These are phyloP conservation scores for Salminus brasiliensis DNA, from an alignment of 2,113 vertebrate genomes.

Conservation along the genomic window DNA sequence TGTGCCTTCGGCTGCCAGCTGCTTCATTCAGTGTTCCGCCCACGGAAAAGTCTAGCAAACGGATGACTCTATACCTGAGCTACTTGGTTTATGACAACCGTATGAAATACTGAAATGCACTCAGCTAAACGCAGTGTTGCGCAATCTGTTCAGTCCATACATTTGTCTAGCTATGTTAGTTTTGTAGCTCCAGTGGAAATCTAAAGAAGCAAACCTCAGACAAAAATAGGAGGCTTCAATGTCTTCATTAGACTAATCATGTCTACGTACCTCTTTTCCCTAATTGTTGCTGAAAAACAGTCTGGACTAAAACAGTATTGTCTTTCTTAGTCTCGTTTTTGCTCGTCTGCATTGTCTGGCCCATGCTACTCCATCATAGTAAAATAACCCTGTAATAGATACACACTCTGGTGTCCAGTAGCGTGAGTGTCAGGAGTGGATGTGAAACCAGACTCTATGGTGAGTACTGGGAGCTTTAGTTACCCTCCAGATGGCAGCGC, in stretches of 20 bases:
- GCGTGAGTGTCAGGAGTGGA: neutral
- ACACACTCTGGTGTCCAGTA: constrained; percentile 32
- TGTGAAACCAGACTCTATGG: constrained; percentile 24
- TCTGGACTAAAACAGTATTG: neutral
- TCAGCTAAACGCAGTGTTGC: too few relatives aligned
- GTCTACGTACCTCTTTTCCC: too few relatives aligned
- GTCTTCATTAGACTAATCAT: too few relatives aligned
- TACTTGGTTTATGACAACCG: too few relatives aligned
- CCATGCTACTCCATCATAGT: constrained; percentile 1
- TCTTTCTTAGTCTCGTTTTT: neutral
- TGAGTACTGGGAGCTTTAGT: constrained; percentile 4
- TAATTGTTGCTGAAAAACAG: too few relatives aligned
- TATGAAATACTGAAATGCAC: too few relatives aligned
- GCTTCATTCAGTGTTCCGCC: neutral
- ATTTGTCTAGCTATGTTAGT: too few relatives aligned
- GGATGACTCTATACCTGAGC: constrained; percentile 2
- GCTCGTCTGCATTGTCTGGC: neutral
- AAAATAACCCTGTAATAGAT: constrained; percentile 38
- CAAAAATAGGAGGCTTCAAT: too few relatives aligned
- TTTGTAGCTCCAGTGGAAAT: too few relatives aligned
- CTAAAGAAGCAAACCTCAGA: too few relatives aligned
- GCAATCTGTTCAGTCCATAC: too few relatives aligned
- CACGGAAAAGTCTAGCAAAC: constrained; percentile 4
- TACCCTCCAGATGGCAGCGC: neutral
- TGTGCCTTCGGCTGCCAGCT: constrained; percentile 12